Conservation (phyloP, 2,113 vertebrate genomes). For the Lampris incognitus region DNA sequence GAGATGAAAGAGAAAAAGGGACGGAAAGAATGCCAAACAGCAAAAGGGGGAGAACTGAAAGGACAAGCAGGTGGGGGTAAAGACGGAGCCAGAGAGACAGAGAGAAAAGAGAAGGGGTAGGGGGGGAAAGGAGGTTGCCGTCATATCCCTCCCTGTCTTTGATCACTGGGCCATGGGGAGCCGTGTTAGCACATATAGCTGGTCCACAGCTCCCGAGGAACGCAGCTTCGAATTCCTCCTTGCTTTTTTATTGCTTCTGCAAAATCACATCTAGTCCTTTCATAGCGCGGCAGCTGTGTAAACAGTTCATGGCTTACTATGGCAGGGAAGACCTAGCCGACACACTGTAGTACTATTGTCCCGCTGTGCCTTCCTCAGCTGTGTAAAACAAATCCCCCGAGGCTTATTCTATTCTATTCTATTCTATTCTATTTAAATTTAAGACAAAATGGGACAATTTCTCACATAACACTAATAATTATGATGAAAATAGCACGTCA, state of each 20-base stretch:
- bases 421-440: no score
- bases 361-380: constrained; percentile 24
- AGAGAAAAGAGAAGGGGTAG: constrained; percentile 47
- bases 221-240: constrained; percentile 70
- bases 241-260: constrained; percentile 54
- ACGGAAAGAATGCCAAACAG: constrained; percentile 44
- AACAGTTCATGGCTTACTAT: constrained; percentile 60
- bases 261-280: constrained; percentile 64
- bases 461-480: no score
- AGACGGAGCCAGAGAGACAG: constrained; percentile 17
- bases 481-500: no score
- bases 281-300: constrained; percentile 70
- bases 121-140: constrained; percentile 52
- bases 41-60: constrained; percentile 7
- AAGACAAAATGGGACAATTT: no score
- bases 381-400: constrained; percentile 3
- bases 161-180: constrained; percentile 73
- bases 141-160: constrained; percentile 64
- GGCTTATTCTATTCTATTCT: background rate
- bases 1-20: constrained; percentile 41
- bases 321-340: constrained; percentile 51
- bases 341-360: constrained; percentile 34
- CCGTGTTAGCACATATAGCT: constrained; percentile 54
- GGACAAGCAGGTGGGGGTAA: constrained; percentile 1
- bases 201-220: constrained; percentile 68